A percentile compares a stretch with the other conserved stretches of the same genome.
Evolutionary conservation across 2,888 invertebrate species (phyloP).

Genomic region (Molanna angustata): DNA sequence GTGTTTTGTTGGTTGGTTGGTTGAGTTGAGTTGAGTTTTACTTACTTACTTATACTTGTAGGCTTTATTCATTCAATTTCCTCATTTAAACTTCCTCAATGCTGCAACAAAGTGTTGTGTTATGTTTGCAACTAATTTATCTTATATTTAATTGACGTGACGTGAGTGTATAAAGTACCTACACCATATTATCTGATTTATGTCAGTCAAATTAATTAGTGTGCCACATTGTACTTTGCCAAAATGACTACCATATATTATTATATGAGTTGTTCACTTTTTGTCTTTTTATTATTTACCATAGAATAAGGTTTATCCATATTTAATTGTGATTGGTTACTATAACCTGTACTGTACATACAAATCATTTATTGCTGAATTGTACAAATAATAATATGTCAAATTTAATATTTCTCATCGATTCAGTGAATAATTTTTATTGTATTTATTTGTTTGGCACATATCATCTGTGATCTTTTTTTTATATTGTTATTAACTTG

Average conservation of each 20-base stretch:
- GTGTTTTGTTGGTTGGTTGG: conserved; percentile 24
- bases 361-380: too few species aligned
- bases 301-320: conserved; percentile 7
- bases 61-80: too few species aligned
- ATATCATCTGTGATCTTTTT: conserved; percentile 29
- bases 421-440: too few species aligned
- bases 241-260: conserved; percentile 59
- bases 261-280: conserved; percentile 39
- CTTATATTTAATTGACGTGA: not conserved
- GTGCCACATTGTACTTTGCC: conserved; percentile 59
- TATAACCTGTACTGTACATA: too few species aligned
- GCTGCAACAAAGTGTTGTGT: too few species aligned
- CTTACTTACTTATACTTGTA: too few species aligned
- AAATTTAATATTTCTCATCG: too few species aligned
- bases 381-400: too few species aligned
- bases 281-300: conserved; percentile 19
- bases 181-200: too few species aligned
- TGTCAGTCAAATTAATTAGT: conserved; percentile 39
- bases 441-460: conserved; percentile 30
- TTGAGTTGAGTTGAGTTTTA: too few species aligned
- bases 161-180: conserved; percentile 5
- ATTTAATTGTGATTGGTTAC: too few species aligned
- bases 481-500: not conserved
- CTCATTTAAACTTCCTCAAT: too few species aligned
- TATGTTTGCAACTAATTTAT: conserved; percentile 17